phyloP scores from a whole-genome alignment of 2,113 vertebrate genomes.

The Promerops cafer region DNA sequence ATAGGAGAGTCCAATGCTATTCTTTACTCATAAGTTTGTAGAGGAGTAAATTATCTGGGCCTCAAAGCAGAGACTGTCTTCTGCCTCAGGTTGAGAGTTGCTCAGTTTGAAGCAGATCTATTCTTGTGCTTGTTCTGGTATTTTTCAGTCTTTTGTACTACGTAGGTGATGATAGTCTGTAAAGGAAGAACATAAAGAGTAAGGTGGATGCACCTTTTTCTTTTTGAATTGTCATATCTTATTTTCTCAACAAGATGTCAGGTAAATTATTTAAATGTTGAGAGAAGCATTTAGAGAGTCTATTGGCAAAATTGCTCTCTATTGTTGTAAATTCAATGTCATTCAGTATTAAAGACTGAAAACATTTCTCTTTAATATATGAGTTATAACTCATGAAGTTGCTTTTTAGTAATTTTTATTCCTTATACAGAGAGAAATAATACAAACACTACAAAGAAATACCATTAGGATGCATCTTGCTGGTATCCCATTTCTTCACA shows the following conservation, averaged over 20 bases:
- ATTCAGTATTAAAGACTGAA: neutral
- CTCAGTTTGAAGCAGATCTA: neutral
- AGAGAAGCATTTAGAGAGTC: neutral
- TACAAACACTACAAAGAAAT: constrained; percentile 12
- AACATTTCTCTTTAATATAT: neutral
- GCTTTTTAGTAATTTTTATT: constrained; percentile 22
- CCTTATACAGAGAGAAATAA: constrained; percentile 3
- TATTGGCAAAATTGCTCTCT: neutral
- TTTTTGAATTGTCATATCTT: neutral
- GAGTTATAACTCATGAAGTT: neutral
- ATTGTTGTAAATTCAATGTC: neutral
- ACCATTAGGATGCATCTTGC: constrained; percentile 51
- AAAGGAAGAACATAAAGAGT: neutral
- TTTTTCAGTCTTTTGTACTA: neutral
- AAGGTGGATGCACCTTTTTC: neutral
- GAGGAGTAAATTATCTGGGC: neutral
- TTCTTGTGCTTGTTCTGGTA: neutral
- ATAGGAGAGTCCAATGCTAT: neutral
- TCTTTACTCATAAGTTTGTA: neutral
- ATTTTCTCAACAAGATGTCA: neutral
- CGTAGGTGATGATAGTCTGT: neutral
- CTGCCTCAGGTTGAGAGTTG: neutral
- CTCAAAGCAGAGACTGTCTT: neutral
- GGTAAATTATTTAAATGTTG: neutral
- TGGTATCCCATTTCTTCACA: constrained; percentile 62